Evolutionary conservation across 2,113 vertebrate genomes (phyloP).

Genomic region (Sminthopsis crassicaudata): DNA sequence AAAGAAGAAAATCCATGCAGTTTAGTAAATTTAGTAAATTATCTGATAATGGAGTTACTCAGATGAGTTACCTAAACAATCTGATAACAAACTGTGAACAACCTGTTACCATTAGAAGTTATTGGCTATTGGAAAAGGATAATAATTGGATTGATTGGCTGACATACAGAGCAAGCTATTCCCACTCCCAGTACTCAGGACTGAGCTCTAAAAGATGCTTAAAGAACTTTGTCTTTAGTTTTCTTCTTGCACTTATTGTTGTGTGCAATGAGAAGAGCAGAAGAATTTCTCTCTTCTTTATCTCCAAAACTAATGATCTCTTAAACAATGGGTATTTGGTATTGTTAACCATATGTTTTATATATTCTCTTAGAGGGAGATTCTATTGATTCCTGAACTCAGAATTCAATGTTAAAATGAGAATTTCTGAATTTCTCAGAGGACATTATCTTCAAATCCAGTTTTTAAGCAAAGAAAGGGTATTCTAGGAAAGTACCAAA

Average conservation of each 20-base stretch:
- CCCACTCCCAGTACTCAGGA: neutral
- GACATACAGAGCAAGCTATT: neutral
- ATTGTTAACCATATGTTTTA: neutral
- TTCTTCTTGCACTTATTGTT: neutral
- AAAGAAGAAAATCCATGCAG: neutral
- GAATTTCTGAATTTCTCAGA: neutral
- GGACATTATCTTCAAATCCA: neutral
- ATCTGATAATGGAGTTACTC: neutral
- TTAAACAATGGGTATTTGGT: neutral
- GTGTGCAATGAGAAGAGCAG: neutral
- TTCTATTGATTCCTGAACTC: neutral
- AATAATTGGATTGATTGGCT: neutral
- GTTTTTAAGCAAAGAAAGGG: neutral
- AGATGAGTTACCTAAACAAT: neutral
- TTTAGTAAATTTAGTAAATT: neutral
- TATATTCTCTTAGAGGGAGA: neutral
- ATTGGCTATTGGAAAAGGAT: neutral
- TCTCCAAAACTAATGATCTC: neutral
- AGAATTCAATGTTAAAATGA: neutral
- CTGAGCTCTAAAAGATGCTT: neutral
- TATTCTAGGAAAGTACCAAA: neutral
- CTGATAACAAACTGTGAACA: neutral
- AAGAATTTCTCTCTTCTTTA: neutral
- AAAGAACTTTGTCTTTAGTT: neutral
- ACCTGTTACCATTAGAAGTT: neutral